A percentile compares a stretch with the other conserved stretches of the same genome.
Evolutionary conservation across 53 echinoderm and acorn worm species (phyloP).

Genomic region (Paracentrotus lividus): DNA sequence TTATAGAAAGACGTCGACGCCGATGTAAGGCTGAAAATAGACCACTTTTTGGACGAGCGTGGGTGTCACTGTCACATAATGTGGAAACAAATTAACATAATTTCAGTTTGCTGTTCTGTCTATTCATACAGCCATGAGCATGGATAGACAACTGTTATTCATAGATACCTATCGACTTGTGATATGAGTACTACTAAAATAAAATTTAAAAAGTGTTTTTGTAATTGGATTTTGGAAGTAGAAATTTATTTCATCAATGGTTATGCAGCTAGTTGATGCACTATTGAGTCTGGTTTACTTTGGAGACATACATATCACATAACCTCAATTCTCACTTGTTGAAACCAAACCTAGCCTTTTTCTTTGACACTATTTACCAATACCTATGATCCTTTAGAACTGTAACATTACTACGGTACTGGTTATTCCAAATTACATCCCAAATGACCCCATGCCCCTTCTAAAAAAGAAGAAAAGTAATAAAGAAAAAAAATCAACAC

Average conservation of each 20-base stretch:
- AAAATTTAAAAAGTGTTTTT: background rate
- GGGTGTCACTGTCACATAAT: no score
- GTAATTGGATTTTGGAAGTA: no score
- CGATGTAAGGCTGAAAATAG: no score
- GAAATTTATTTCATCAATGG: background rate
- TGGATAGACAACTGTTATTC: background rate
- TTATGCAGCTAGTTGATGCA: conserved; percentile 22
- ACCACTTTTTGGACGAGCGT: no score
- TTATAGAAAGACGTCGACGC: no score
- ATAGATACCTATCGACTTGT: conserved; percentile 10
- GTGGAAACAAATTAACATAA: conserved; percentile 10
- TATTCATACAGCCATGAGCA: conserved; percentile 27
- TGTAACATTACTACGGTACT: no score
- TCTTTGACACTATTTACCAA: conserved; percentile 6
- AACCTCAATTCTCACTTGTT: conserved; percentile 27
- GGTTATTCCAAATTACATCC: background rate
- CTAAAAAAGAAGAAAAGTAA: background rate
- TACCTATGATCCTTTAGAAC: background rate
- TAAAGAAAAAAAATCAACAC: background rate
- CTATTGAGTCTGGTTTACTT: conserved; percentile 7
- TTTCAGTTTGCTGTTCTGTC: conserved; percentile 4
- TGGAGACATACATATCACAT: conserved; percentile 15
- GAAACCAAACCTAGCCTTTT: conserved; percentile 14
- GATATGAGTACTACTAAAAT: conserved; percentile 27
- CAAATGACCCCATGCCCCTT: background rate